Conservation (phyloP, 2,888 invertebrate genomes). For the Lysandra coridon region DNA sequence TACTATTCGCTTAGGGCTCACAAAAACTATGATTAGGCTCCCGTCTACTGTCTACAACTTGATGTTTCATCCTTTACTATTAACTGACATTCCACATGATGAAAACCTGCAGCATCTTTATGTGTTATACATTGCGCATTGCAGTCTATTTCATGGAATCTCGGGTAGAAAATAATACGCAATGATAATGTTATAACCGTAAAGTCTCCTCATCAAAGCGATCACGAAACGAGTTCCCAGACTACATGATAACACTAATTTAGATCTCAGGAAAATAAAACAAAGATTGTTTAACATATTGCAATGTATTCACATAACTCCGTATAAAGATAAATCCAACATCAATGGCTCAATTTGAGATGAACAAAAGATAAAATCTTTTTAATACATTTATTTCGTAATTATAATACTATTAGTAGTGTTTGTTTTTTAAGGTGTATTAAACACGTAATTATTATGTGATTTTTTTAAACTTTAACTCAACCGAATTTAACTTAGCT, state of each 20-base stretch:
- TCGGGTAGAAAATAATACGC: neutral
- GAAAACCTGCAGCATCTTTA: neutral
- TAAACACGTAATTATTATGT: no score
- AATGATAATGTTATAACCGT: neutral
- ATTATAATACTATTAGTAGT: neutral
- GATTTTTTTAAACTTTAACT: no score
- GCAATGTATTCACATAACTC: constrained; percentile 26
- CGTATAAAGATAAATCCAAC: constrained; percentile 67
- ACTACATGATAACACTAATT: constrained; percentile 22
- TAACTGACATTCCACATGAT: neutral
- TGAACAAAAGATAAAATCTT: neutral
- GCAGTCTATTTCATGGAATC: neutral
- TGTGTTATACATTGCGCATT: neutral
- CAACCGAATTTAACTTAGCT: no score
- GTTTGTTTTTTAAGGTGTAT: no score
- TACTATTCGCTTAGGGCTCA: constrained; percentile 72
- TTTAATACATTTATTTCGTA: neutral
- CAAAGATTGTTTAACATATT: constrained; percentile 5
- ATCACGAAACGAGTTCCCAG: neutral
- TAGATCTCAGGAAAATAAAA: constrained; percentile 8
- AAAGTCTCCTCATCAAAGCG: neutral
- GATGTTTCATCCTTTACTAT: neutral
- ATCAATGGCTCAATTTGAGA: constrained; percentile 56
- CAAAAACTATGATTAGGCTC: constrained; percentile 68
- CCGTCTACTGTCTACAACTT: constrained; percentile 12